These are phyloP conservation scores for Capitulum mitella DNA, from an alignment of 2,888 invertebrate genomes.

Conservation along the genomic window DNA sequence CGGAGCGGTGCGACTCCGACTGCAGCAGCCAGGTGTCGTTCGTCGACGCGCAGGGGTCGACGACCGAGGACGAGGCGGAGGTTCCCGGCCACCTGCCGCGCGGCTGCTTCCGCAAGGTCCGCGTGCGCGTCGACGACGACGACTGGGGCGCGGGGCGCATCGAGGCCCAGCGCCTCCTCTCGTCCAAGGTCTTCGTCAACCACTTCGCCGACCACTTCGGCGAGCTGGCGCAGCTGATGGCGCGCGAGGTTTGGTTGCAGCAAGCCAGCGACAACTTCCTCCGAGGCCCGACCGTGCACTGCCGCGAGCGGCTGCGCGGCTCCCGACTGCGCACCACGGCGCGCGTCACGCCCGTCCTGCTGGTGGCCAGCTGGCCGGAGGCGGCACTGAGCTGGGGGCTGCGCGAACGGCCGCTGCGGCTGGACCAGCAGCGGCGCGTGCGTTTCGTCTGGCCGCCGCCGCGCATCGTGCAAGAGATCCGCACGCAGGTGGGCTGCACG, in stretches of 20 bases:
- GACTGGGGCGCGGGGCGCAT: not conserved
- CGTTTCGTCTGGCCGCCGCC: not conserved
- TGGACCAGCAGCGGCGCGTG: not conserved
- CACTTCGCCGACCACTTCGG: not conserved
- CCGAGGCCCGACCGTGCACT: not conserved
- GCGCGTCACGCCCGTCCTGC: not conserved
- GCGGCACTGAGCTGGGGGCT: not conserved
- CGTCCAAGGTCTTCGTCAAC: not conserved
- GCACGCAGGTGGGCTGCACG: not conserved
- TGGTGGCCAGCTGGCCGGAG: not conserved
- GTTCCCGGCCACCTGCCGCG: not conserved
- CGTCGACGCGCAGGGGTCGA: not conserved
- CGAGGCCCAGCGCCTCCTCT: not conserved
- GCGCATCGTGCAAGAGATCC: not conserved
- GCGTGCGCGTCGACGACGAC: not conserved
- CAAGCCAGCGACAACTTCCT: not conserved
- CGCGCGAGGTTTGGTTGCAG: not conserved
- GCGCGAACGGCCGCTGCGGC: not conserved
- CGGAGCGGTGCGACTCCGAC: not conserved
- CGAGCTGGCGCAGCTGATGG: conserved; percentile 4
- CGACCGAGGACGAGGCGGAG: not conserved
- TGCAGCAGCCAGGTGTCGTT: not conserved
- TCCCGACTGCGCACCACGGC: not conserved
- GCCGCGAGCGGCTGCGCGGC: not conserved
- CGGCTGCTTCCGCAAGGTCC: not conserved